Evolutionary conservation across 2,888 invertebrate genomes (phyloP).

Genomic region (Clusia tigrina): DNA sequence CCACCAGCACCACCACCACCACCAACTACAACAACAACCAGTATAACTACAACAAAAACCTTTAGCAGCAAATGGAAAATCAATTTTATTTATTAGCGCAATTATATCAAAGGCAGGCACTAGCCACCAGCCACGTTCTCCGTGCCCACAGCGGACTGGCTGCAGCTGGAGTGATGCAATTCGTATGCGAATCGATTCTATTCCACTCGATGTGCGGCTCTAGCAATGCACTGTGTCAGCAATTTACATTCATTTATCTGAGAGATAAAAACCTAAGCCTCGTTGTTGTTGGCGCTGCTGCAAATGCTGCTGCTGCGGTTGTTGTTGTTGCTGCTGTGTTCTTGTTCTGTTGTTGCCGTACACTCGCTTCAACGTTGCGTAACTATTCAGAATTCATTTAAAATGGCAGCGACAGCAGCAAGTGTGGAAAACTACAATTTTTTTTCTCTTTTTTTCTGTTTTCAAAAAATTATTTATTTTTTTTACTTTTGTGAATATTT

Average conservation of each 20-base stretch:
- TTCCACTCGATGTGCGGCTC: background rate
- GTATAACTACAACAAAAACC: background rate
- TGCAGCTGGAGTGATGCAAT: background rate
- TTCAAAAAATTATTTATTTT: too few relatives aligned
- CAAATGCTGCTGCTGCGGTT: background rate
- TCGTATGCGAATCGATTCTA: constrained; percentile 7
- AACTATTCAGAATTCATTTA: constrained; percentile 6
- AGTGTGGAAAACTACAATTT: constrained; percentile 2
- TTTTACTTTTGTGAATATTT: too few relatives aligned
- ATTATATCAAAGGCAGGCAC: constrained; percentile 11
- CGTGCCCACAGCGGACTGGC: background rate
- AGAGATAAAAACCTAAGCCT: background rate
- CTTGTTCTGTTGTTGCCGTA: too few relatives aligned
- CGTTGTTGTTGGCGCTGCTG: too few relatives aligned
- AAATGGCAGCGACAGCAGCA: background rate
- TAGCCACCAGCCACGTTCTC: too few relatives aligned
- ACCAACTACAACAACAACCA: background rate
- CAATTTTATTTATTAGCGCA: constrained; percentile 20
- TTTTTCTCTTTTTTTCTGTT: too few relatives aligned
- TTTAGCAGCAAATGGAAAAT: constrained; percentile 15
- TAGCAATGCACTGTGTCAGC: constrained; percentile 7
- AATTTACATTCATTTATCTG: constrained; percentile 9
- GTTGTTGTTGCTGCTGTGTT: background rate
- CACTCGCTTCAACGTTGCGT: background rate
- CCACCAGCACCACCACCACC: background rate